Evolutionary conservation across 1,140 invertebrate genomes (phyloP), one percentile per base, ranked within the genome.

Genomic region (Phymorhynchus buccinoides): DNA sequence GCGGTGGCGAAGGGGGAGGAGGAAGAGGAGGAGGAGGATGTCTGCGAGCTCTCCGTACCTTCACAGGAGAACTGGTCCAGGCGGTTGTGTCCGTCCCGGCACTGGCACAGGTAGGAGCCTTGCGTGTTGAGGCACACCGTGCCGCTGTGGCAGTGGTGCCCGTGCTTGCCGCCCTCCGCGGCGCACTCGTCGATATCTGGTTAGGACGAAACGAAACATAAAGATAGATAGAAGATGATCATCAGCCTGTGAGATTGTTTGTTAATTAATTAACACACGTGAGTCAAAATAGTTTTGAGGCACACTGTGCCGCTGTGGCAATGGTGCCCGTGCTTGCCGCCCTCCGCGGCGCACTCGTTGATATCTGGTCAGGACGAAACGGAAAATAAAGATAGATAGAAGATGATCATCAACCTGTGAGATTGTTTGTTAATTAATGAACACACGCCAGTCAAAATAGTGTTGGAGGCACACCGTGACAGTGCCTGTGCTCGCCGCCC

Each of bases 61-160:
- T 87, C 84, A 88, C 92, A 93, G n/a, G 87, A 86, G 78, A 89
- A 90, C 9, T 86, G 84, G 77, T 92, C 90, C 22, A 87, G 80
- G 35, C 89, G 87, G 78, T 81, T 89, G 84, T 90, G 89, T 44
- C 91, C 92, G 56, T 88, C 84, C 30, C 85, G 41, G 86, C 93
- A 93, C 78, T 89, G 86, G 84, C 93, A 93, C 44, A 86, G 86
- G 86, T 93, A 93, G 14, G 91, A 90, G 48, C 93, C 93, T 32
- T 90, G 86, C 0, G 90, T 92, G 86, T 93, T 93, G n/a, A 92
- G 88, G 84, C 93, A 93, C 30, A 88, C 82, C 27, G 97, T 96
- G 95, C 90, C 95, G 93, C 88, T 96, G 95, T 94, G 96, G 97
- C 44, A 95, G 96, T 92, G 95, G 96, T 89, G 97, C 4, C 91